Base-by-base conservation (phyloP, 2,888 invertebrate species). In the Drosophila mettleri region DNA sequence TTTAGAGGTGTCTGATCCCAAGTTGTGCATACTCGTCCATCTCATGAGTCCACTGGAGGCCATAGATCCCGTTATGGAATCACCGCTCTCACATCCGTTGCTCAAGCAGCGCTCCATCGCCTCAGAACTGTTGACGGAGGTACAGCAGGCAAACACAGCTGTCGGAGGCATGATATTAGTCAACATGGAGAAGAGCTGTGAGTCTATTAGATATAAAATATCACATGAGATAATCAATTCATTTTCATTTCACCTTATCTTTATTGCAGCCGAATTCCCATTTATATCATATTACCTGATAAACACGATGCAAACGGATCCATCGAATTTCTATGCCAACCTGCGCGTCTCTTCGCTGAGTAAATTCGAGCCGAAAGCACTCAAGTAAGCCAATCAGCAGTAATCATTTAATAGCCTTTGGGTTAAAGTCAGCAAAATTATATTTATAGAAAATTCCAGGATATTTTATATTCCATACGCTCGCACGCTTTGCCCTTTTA, bases 261-360 rank as follows among this genome's bases (percentile, higher is more conserved):
- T n/a, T 5, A 3, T 93, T 93, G 10, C 91, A 96, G 97, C 97
- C 36, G 97, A 97, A 90, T 98, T 97, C 90, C 97, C 97, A 14
- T 97, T 97, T 93, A 97, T 98, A 93, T 95, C 97, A 14, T 97
- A 97, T 91, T 97, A 97, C 93, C 95, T 97, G 89, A 96, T 98
- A 93, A 97, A 97, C 91, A 97, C 97, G 62, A 94, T 95, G 72
- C 96, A 96, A 93, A 96, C 96, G 52, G 97, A 97, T 92, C 97
- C 97, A 57, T 93, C 96, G 83, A 95, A 96, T 78, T 97, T 97
- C 93, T 97, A 97, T 92, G 95, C 96, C 90, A 96, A 96, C 89
- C 95, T 97, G 91, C 94, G 97, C 90, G 94, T 96, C 91, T 95
- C 96, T 88, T 96, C 97, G 69, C 92, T 97, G 91, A 95, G 95